These are phyloP conservation scores for Peribatodes rhomboidaria DNA, from an alignment of 2,888 invertebrate species.

Conservation along the genomic window DNA sequence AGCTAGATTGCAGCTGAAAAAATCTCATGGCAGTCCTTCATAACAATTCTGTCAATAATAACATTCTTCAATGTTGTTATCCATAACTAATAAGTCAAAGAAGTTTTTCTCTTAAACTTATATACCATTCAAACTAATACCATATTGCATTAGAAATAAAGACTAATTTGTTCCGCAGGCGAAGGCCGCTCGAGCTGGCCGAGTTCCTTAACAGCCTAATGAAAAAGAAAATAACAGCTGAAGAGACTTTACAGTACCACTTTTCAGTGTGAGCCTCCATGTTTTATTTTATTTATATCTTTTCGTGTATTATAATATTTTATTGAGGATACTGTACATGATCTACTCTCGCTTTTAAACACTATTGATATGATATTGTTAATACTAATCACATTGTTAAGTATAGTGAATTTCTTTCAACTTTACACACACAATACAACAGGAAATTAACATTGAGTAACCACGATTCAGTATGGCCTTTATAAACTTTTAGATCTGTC, in stretches of 20 bases:
- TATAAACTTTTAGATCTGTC: no score
- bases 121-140: constrained; percentile 32
- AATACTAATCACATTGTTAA: no score
- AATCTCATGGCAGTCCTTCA: not conserved
- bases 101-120: not conserved
- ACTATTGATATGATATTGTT: no score
- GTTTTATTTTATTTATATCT: constrained; percentile 67
- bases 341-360: not conserved
- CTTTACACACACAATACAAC: no score
- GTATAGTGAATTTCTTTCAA: no score
- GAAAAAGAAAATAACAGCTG: constrained; percentile 75
- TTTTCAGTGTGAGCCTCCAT: constrained; percentile 86
- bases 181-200: constrained; percentile 84
- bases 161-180: constrained; percentile 80
- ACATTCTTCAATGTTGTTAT: not conserved
- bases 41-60: not conserved
- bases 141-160: constrained; percentile 51
- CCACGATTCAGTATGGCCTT: no score
- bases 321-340: constrained; percentile 51
- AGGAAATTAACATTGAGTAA: no score
- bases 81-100: not conserved
- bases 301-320: constrained; percentile 50
- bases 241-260: constrained; percentile 86
- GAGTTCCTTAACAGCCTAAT: constrained; percentile 84
- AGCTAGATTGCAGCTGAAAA: not conserved